phyloP scores from a whole-genome alignment of 2,113 vertebrate species.

The Petrocephalus zakoni region DNA sequence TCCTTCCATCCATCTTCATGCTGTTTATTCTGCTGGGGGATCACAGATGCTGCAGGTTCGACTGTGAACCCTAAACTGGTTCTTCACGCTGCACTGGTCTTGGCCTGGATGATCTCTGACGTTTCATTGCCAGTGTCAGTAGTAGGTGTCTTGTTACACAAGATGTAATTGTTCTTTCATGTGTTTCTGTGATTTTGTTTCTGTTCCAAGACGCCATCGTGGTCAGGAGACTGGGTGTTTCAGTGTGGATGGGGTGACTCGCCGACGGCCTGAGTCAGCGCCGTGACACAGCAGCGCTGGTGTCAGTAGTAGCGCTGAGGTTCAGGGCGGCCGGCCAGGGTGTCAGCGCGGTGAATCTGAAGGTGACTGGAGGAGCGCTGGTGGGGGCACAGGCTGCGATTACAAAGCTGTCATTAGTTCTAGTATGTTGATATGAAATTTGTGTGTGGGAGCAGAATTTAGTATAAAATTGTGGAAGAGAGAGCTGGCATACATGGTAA shows the following conservation, averaged over 20 bases:
- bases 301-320: background rate
- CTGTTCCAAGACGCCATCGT: background rate
- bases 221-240: too few species aligned
- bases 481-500: background rate
- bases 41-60: background rate
- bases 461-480: background rate
- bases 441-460: background rate
- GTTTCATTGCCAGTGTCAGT: background rate
- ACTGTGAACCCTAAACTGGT: background rate
- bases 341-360: slow-evolving; percentile 1
- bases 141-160: background rate
- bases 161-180: background rate
- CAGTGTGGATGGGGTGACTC: background rate
- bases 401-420: background rate
- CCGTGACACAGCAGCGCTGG: background rate
- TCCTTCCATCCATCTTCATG: background rate
- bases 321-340: background rate
- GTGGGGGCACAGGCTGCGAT: background rate
- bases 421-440: background rate
- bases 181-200: background rate
- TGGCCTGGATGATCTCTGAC: too few species aligned
- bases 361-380: background rate
- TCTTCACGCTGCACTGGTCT: background rate
- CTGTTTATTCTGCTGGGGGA: background rate
- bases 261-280: background rate